phyloP scores from a whole-genome alignment of 2,888 invertebrate genomes.

The Spialia ferax region DNA sequence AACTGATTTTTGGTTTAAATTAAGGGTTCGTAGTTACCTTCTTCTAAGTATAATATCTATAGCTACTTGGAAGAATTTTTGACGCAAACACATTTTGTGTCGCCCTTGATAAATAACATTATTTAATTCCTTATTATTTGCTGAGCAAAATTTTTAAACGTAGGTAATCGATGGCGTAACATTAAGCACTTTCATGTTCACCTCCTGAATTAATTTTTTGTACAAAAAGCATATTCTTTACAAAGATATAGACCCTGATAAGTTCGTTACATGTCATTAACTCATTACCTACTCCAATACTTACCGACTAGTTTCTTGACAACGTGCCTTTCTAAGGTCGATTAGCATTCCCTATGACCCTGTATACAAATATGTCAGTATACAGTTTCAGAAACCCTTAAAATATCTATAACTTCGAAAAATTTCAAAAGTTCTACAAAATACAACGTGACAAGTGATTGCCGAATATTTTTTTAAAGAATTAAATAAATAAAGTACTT shows the following conservation, averaged over 20 bases:
- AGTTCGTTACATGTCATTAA: slow-evolving; percentile 17
- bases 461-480: not conserved
- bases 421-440: slow-evolving; percentile 31
- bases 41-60: too few species aligned
- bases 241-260: slow-evolving; percentile 34
- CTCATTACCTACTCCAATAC: slow-evolving; percentile 7
- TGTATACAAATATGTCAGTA: slow-evolving; percentile 28
- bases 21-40: too few species aligned
- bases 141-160: not conserved
- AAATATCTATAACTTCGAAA: slow-evolving; percentile 25
- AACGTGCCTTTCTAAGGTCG: slow-evolving; percentile 30
- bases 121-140: not conserved
- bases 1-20: not conserved
- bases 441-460: slow-evolving; percentile 31
- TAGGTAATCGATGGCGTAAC: too few species aligned
- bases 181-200: not conserved
- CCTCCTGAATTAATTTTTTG: too few species aligned
- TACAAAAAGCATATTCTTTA: slow-evolving; percentile 24
- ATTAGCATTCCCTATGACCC: slow-evolving; percentile 34
- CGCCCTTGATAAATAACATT: not conserved
- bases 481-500: not conserved
- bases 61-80: not conserved
- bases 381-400: slow-evolving; percentile 26
- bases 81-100: not conserved
- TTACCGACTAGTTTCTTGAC: slow-evolving; percentile 1